Evolutionary conservation across 2,888 invertebrate species (phyloP).

Genomic region (Maniola hyperantus): DNA sequence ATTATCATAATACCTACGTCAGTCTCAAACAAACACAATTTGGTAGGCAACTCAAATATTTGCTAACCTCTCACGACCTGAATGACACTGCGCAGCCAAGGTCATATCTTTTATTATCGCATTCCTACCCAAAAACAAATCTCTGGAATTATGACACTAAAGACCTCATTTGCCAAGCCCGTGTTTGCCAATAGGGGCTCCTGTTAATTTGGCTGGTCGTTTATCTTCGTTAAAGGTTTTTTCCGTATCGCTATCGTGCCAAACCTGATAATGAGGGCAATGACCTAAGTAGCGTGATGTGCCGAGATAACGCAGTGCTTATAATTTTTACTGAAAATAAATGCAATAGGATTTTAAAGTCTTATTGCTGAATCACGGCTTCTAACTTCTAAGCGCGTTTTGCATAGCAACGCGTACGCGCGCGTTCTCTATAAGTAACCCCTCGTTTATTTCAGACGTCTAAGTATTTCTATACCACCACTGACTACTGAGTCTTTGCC

Average conservation of each 20-base stretch:
- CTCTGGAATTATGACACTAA: slow-evolving; percentile 23
- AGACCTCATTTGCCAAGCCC: slow-evolving; percentile 38
- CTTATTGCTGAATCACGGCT: not conserved
- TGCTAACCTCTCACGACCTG: slow-evolving; percentile 51
- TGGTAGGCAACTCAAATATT: slow-evolving; percentile 32
- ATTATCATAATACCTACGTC: not conserved
- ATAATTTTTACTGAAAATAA: slow-evolving; percentile 42
- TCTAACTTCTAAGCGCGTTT: too few relatives aligned
- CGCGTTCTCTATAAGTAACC: too few relatives aligned
- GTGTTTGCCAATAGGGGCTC: slow-evolving; percentile 46
- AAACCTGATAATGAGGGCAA: slow-evolving; percentile 69
- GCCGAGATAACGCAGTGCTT: slow-evolving; percentile 49
- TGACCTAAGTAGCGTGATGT: slow-evolving; percentile 68
- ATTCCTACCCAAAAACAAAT: slow-evolving; percentile 36
- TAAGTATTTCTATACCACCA: too few relatives aligned
- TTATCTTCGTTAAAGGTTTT: slow-evolving; percentile 70
- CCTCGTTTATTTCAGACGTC: too few relatives aligned
- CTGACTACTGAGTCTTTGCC: too few relatives aligned
- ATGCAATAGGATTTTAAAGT: slow-evolving; percentile 37
- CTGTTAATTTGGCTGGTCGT: slow-evolving; percentile 50
- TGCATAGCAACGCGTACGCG: too few relatives aligned
- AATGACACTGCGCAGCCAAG: slow-evolving; percentile 46
- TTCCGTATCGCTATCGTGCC: slow-evolving; percentile 74
- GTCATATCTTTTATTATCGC: slow-evolving; percentile 34
- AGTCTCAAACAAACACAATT: slow-evolving; percentile 11